Evolutionary conservation across 2,113 vertebrate genomes (phyloP).

Genomic region (Plestiodon gilberti): DNA sequence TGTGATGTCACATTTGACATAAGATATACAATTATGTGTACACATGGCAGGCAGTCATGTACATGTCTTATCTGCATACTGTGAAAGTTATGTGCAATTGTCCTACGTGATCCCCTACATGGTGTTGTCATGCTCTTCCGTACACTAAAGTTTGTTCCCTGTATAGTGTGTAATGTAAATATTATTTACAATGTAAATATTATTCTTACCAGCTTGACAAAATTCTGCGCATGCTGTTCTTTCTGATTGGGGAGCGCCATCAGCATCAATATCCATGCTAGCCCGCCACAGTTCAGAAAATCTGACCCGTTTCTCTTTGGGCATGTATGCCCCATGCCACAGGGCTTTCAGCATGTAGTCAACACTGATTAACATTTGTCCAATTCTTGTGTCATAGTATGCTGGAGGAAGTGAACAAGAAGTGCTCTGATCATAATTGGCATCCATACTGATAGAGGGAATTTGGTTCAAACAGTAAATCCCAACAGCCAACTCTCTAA

Average conservation of each 20-base stretch:
- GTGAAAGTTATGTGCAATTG: too few species aligned
- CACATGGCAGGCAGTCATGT: background rate
- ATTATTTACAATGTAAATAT: background rate
- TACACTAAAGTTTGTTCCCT: background rate
- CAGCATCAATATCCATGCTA: slow-evolving; percentile 67
- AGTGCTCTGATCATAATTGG: slow-evolving; percentile 76
- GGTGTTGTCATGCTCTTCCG: background rate
- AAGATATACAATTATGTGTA: background rate
- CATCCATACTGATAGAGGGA: slow-evolving; percentile 73
- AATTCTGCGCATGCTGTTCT: slow-evolving; percentile 72
- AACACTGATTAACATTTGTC: slow-evolving; percentile 73
- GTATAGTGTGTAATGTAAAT: background rate
- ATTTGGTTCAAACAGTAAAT: slow-evolving; percentile 81
- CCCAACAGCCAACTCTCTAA: slow-evolving; percentile 74
- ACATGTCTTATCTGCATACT: background rate
- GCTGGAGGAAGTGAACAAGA: slow-evolving; percentile 76
- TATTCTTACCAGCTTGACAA: slow-evolving; percentile 70
- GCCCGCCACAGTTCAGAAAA: slow-evolving; percentile 79
- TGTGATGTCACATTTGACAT: background rate
- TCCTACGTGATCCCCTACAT: background rate
- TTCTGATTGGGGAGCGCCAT: slow-evolving; percentile 69
- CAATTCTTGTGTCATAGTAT: slow-evolving; percentile 74
- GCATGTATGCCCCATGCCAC: slow-evolving; percentile 78
- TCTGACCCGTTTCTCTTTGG: slow-evolving; percentile 68
- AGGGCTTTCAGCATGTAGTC: slow-evolving; percentile 77